These are phyloP conservation scores for Papilio xuthus DNA, from an alignment of 1,140 invertebrate genomes.

Conservation along the genomic window DNA sequence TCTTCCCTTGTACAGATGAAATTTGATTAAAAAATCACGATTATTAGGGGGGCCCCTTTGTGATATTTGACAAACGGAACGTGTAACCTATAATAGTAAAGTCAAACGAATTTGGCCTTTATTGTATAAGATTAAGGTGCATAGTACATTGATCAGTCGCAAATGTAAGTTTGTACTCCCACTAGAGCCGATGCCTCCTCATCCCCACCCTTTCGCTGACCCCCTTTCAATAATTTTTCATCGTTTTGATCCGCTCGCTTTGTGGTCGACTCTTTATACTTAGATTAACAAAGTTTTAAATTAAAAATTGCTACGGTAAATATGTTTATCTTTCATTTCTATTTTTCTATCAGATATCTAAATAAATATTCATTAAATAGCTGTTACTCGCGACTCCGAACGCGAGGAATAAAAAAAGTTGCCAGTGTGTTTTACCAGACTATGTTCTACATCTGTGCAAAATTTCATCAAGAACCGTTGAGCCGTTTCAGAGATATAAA, in stretches of 20 bases:
- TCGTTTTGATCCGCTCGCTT: conserved; percentile 76
- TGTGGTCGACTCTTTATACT: conserved; percentile 71
- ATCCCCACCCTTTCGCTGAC: conserved; percentile 59
- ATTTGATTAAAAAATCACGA: conserved; percentile 82
- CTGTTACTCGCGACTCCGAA: too few relatives aligned
- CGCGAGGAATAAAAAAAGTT: too few relatives aligned
- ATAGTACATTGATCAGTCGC: conserved; percentile 31
- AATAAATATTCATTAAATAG: too few relatives aligned
- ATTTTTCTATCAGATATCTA: conserved; percentile 11
- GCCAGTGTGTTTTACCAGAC: too few relatives aligned
- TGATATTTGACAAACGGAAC: conserved; percentile 54
- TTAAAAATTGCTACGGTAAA: conserved; percentile 71
- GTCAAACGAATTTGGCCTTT: conserved; percentile 44
- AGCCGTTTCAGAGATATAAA: too few relatives aligned
- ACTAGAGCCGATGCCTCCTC: conserved; percentile 67
- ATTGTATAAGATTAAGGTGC: conserved; percentile 33
- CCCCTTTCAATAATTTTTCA: conserved; percentile 81
- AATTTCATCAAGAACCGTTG: too few relatives aligned
- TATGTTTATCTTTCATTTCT: conserved; percentile 53
- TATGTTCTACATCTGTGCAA: too few relatives aligned
- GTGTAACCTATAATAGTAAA: conserved; percentile 7
- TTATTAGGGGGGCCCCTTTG: conserved; percentile 75
- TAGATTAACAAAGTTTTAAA: conserved; percentile 81
- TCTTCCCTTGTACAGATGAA: conserved; percentile 78
- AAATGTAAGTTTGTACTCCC: conserved; percentile 55